Percentiles rank a stretch among this genome's conserved stretches.
These are phyloP conservation scores for Lasioglossum morio DNA, from an alignment of 2,888 invertebrate species.

Conservation along the genomic window DNA sequence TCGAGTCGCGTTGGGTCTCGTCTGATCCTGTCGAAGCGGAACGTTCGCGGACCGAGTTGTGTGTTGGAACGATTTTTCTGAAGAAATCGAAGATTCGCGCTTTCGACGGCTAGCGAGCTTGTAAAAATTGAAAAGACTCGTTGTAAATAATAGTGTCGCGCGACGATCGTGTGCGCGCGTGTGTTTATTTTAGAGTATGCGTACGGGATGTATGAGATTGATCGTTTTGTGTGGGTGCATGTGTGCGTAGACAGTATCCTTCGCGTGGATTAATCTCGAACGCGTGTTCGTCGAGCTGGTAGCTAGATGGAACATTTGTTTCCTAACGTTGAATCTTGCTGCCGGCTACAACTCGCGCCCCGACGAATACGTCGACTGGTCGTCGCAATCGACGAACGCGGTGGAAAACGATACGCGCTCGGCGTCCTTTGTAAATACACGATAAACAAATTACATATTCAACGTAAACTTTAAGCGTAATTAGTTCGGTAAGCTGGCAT, in stretches of 20 bases:
- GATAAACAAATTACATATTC: conserved; percentile 12
- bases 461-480: not conserved
- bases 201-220: no score
- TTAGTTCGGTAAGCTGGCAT: not conserved
- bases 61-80: not conserved
- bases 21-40: not conserved
- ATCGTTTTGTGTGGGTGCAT: not conserved
- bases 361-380: not conserved
- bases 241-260: not conserved
- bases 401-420: not conserved
- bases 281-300: not conserved
- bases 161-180: not conserved
- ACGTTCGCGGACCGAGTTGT: not conserved
- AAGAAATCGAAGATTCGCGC: not conserved
- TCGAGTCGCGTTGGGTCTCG: not conserved
- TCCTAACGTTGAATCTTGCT: not conserved
- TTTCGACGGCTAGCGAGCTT: not conserved
- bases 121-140: not conserved
- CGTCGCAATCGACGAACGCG: not conserved
- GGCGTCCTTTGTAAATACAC: conserved; percentile 44
- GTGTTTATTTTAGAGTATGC: not conserved
- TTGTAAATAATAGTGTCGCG: conserved; percentile 34
- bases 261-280: not conserved
- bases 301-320: not conserved
- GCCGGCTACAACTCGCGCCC: not conserved